These are phyloP conservation scores for Macquaria australasica DNA, from an alignment of 2,113 vertebrate species.

Conservation along the genomic window DNA sequence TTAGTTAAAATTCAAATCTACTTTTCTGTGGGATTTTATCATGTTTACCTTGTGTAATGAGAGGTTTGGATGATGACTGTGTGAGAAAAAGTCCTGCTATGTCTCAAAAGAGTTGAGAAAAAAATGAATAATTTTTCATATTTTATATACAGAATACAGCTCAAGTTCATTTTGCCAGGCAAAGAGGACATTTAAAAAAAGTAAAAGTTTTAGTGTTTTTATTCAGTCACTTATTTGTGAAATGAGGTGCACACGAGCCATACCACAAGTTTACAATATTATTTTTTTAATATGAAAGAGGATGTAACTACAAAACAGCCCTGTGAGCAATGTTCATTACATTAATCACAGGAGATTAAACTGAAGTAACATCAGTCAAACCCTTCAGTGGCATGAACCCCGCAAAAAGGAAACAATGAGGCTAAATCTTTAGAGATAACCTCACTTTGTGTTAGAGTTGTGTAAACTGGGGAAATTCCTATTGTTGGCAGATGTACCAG, in stretches of 20 bases:
- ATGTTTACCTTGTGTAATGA: constrained; percentile 73
- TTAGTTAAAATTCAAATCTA: constrained; percentile 78
- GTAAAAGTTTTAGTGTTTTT: not conserved
- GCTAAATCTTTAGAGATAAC: constrained; percentile 68
- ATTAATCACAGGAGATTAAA: constrained; percentile 64
- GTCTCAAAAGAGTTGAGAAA: not conserved
- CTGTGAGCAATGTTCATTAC: constrained; percentile 58
- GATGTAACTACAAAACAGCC: constrained; percentile 50
- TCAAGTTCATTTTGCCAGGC: not conserved
- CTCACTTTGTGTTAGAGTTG: constrained; percentile 67
- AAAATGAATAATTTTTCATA: not conserved
- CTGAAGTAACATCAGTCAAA: constrained; percentile 57
- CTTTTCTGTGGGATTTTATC: constrained; percentile 71
- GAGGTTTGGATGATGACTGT: constrained; percentile 64
- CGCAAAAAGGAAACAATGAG: constrained; percentile 64
- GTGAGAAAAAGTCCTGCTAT: constrained; percentile 1
- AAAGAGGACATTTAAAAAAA: too few relatives aligned
- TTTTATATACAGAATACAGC: not conserved
- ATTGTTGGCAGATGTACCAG: constrained; percentile 84
- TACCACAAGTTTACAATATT: constrained; percentile 18
- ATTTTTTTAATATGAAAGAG: constrained; percentile 38
- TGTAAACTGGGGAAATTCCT: constrained; percentile 87
- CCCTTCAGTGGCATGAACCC: constrained; percentile 48
- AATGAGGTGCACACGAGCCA: constrained; percentile 9
- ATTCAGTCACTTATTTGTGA: not conserved